Conservation (phyloP, 2,888 invertebrate species). For the Synergus japonicus region DNA sequence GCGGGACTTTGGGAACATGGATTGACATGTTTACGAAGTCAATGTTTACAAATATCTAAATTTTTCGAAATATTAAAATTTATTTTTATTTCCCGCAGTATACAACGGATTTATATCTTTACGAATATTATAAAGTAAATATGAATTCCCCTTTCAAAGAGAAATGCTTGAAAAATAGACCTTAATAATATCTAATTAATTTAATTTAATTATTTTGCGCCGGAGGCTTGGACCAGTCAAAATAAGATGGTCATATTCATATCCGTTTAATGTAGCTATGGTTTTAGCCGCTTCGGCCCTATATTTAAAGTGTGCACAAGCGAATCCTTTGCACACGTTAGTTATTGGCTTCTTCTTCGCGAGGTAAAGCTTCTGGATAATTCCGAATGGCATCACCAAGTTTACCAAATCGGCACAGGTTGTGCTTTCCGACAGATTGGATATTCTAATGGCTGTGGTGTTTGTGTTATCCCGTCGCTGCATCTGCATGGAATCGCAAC, state of each 20-base stretch:
- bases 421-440: slow-evolving; percentile 97
- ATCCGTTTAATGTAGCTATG: slow-evolving; percentile 92
- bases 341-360: slow-evolving; percentile 96
- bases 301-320: slow-evolving; percentile 98
- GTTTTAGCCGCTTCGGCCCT: slow-evolving; percentile 95
- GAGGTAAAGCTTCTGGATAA: slow-evolving; percentile 94
- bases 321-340: slow-evolving; percentile 96
- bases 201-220: slow-evolving; percentile 61
- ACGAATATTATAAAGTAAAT: background rate
- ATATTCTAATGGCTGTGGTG: slow-evolving; percentile 95
- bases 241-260: slow-evolving; percentile 98
- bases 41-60: too few species aligned
- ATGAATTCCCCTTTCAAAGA: background rate
- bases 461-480: slow-evolving; percentile 88
- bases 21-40: too few species aligned
- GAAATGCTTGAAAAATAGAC: background rate
- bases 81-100: background rate
- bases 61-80: too few species aligned
- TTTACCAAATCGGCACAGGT: slow-evolving; percentile 97
- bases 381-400: slow-evolving; percentile 95
- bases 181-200: background rate
- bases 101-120: background rate
- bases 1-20: too few species aligned
- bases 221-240: slow-evolving; percentile 98
- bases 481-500: slow-evolving; percentile 84